phyloP scores from a whole-genome alignment of 2,888 invertebrate genomes.

The Conistra vaccinii region DNA sequence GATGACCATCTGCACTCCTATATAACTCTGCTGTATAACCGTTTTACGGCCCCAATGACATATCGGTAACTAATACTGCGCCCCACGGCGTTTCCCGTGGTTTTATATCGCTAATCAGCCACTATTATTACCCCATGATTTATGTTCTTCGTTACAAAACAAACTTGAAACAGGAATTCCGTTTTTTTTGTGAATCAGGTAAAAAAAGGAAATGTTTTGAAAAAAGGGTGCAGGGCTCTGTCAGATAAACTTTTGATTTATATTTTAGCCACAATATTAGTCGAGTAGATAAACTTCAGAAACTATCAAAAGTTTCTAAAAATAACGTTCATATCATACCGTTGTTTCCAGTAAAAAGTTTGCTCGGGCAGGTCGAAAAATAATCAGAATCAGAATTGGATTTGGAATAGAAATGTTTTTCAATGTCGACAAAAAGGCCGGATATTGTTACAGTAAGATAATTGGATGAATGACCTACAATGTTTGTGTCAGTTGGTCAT shows the following conservation, averaged over 20 bases:
- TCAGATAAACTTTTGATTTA: slow-evolving; percentile 45
- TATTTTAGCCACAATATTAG: slow-evolving; percentile 13
- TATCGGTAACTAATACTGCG: slow-evolving; percentile 56
- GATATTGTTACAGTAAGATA: slow-evolving; percentile 30
- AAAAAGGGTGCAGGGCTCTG: slow-evolving; percentile 26
- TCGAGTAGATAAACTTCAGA: slow-evolving; percentile 1
- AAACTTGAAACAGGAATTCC: slow-evolving; percentile 26
- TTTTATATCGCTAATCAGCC: slow-evolving; percentile 65
- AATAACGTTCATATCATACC: slow-evolving; percentile 23
- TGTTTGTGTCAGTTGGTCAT: slow-evolving; percentile 19
- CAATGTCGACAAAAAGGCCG: slow-evolving; percentile 41
- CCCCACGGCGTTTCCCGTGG: slow-evolving; percentile 54
- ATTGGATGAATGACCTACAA: slow-evolving; percentile 25
- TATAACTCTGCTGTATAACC: slow-evolving; percentile 56
- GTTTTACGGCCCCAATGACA: slow-evolving; percentile 66
- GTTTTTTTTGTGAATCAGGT: slow-evolving; percentile 6
- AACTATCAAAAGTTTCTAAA: slow-evolving; percentile 3
- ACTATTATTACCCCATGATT: slow-evolving; percentile 62
- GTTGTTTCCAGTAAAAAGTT: slow-evolving; percentile 46
- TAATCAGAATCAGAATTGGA: slow-evolving; percentile 14
- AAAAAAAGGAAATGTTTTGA: slow-evolving; percentile 22
- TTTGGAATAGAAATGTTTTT: slow-evolving; percentile 46
- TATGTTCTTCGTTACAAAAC: slow-evolving; percentile 49
- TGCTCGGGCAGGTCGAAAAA: slow-evolving; percentile 18
- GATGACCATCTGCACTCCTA: slow-evolving; percentile 61